Base-by-base conservation (phyloP, 1,140 invertebrate species). In the Parapsyche elsis region DNA sequence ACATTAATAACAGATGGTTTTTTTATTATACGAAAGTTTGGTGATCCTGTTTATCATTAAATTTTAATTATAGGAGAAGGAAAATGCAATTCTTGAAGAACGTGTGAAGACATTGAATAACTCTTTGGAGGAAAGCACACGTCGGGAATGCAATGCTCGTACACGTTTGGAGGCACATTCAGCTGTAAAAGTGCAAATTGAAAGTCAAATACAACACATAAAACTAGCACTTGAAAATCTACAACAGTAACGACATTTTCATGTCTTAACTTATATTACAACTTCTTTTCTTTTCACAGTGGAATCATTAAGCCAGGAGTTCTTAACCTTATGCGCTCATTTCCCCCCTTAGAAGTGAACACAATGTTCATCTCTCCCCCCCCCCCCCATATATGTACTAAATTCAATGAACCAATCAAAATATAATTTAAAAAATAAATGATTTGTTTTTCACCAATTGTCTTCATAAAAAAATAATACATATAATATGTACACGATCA, bases 31-130 rank as follows among this genome's bases (percentile, higher is more conserved):
- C 5, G 16, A 59, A 10, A 16, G 5, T 5, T 10, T 59, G 16
- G 5, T 16, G 16, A 59, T 59, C 4, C 16, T 59, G 53, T 59
- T 59, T 10, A 5, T 38, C 7, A 38, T 38, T 38, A 23, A 4
- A 61, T 21, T 61, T 7, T 61, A 61, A 21, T 16, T 61, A 61
- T 61, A 67, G 64, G 64, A 26, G 23, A 67, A 67, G 24, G 64
- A 67, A 67, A 0, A 26, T 19, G 0, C 9, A 0, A 23, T 67
- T 12, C 21, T 67, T 14, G 14, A 67, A 26, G 64, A 67, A 26
- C 0, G 23, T 24, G 23, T 24, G 7, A 26, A 67, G 14, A n/a
- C 23, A 4, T 23, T 67, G 24, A 23, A 5, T 30, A 24, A 26
- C 26, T 67, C 64, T 24, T 26, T 67, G 23, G 64, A 67, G 24